These are phyloP conservation scores for Himalopsyche japonica DNA, from an alignment of 2,888 invertebrate species.

Conservation along the genomic window DNA sequence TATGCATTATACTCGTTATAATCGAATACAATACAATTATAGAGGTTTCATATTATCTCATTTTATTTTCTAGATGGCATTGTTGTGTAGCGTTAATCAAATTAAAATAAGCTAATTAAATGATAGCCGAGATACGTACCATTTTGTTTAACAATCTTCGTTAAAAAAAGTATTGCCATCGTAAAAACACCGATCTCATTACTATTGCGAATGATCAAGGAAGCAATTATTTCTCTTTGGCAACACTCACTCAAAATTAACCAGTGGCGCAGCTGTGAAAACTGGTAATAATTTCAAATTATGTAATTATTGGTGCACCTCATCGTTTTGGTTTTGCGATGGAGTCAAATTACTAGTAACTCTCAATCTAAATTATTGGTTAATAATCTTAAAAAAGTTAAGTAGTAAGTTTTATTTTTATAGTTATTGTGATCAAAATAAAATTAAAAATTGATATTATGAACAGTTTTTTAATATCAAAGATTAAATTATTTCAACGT, in stretches of 20 bases:
- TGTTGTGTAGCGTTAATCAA: neutral
- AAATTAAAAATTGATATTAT: too few relatives aligned
- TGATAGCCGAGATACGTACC: neutral
- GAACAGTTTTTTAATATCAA: too few relatives aligned
- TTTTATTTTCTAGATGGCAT: neutral
- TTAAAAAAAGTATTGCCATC: neutral
- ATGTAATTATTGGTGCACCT: too few relatives aligned
- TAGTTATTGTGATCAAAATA: too few relatives aligned
- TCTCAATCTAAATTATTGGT: too few relatives aligned
- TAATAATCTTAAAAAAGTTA: too few relatives aligned
- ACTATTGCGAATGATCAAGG: neutral
- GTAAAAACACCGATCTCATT: neutral
- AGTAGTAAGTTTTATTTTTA: too few relatives aligned
- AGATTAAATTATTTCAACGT: too few relatives aligned
- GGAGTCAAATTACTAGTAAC: too few relatives aligned
- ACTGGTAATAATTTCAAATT: neutral
- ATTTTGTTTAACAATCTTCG: neutral
- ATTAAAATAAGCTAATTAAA: neutral
- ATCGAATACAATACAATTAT: neutral
- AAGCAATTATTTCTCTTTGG: constrained; percentile 1
- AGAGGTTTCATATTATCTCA: neutral
- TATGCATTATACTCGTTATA: neutral
- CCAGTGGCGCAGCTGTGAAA: neutral
- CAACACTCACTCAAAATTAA: neutral
- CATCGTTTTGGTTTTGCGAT: too few relatives aligned